phyloP scores from a whole-genome alignment of 2,113 vertebrate species.

The Leiothrix lutea region DNA sequence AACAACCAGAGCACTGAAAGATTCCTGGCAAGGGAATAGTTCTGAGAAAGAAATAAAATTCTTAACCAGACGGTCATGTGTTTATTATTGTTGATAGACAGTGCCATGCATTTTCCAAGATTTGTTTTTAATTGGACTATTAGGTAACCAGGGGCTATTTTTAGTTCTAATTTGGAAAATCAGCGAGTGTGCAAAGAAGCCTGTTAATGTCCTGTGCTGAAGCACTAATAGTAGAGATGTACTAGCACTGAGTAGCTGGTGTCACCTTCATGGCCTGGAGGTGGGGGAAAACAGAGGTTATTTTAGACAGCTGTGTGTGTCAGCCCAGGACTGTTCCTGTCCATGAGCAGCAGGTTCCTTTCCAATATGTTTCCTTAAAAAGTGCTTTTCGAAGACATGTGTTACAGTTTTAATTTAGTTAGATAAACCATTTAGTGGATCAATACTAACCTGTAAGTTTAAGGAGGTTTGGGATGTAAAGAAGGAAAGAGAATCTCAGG shows the following conservation, averaged over 20 bases:
- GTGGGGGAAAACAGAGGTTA: neutral
- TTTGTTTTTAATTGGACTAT: neutral
- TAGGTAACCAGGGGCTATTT: neutral
- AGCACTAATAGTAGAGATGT: neutral
- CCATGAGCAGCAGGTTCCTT: neutral
- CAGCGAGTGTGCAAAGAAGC: neutral
- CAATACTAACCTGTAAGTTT: neutral
- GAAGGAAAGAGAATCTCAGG: neutral
- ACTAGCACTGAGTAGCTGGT: neutral
- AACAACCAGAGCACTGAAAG: neutral
- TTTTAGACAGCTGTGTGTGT: neutral
- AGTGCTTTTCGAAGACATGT: neutral
- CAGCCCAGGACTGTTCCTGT: neutral
- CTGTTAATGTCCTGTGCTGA: neutral
- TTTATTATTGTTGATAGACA: neutral
- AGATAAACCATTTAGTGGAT: neutral
- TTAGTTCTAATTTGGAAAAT: slow-evolving; percentile 17
- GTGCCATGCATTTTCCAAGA: neutral
- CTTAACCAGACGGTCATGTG: neutral
- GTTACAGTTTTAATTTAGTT: neutral
- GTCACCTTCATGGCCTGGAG: neutral
- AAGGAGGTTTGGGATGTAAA: neutral
- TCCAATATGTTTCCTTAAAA: neutral
- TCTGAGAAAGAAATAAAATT: neutral
- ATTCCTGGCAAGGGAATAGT: neutral